Percentiles rank a stretch among this genome's conserved stretches.
These are phyloP conservation scores for Cranoglanis bouderius DNA, from an alignment of 2,113 vertebrate species.

Conservation along the genomic window DNA sequence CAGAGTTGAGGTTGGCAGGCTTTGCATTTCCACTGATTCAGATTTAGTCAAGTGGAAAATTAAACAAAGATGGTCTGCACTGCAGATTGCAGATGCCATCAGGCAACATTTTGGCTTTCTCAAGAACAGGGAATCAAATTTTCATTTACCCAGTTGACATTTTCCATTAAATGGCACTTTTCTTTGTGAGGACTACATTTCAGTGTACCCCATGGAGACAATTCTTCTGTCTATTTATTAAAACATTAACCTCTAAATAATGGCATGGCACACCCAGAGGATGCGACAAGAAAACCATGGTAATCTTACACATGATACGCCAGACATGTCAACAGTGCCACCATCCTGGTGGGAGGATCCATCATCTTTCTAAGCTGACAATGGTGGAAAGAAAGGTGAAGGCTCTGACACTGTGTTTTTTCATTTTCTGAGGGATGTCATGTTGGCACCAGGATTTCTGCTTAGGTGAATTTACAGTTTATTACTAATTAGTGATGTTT, in stretches of 20 bases:
- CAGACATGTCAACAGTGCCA: not conserved
- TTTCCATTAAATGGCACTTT: slow-evolving; percentile 38
- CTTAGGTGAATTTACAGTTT: not conserved
- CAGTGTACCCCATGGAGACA: not conserved
- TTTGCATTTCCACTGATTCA: slow-evolving; percentile 30
- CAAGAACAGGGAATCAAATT: slow-evolving; percentile 37
- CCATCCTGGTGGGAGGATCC: not conserved
- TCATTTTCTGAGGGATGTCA: not conserved
- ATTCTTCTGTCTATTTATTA: not conserved
- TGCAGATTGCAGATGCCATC: slow-evolving; percentile 58
- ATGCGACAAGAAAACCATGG: not conserved
- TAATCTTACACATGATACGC: not conserved
- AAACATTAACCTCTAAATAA: not conserved
- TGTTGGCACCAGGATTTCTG: not conserved
- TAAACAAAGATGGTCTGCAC: slow-evolving; percentile 63
- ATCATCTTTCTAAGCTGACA: not conserved
- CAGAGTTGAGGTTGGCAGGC: slow-evolving; percentile 27
- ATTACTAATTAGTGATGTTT: not conserved
- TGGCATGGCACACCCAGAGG: no score
- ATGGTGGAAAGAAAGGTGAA: not conserved
- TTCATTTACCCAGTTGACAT: slow-evolving; percentile 42
- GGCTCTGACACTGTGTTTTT: not conserved
- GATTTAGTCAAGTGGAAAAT: slow-evolving; percentile 68
- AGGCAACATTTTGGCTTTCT: slow-evolving; percentile 36
- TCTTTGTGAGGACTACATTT: not conserved